Evolutionary conservation across 2,797 vertebrate species (phyloP).

Genomic region (Lutjanus argentimaculatus): DNA sequence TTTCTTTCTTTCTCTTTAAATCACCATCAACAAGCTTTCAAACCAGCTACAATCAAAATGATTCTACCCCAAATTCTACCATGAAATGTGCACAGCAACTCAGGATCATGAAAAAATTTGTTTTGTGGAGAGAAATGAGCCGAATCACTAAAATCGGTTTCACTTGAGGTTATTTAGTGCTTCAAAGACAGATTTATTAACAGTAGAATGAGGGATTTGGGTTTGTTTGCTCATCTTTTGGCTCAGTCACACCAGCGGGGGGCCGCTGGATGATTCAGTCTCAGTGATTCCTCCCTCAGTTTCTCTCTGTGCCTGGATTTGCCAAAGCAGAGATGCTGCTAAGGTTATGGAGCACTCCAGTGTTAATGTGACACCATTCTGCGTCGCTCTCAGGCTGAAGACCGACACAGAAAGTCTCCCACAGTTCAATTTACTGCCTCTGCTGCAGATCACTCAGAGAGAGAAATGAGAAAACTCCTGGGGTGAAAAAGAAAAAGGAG

Average conservation of each 20-base stretch:
- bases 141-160: slow-evolving; percentile 49
- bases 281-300: slow-evolving; percentile 45
- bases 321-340: slow-evolving; percentile 55
- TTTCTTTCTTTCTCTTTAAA: background rate
- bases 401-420: slow-evolving; percentile 44
- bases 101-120: slow-evolving; percentile 14
- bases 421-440: slow-evolving; percentile 43
- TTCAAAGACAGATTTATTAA: slow-evolving; percentile 74
- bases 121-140: slow-evolving; percentile 33
- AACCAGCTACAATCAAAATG: background rate
- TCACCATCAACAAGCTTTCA: background rate
- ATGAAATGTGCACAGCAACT: slow-evolving; percentile 10
- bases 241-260: slow-evolving; percentile 19
- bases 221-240: slow-evolving; percentile 56
- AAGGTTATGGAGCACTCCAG: slow-evolving; percentile 56
- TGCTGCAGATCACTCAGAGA: slow-evolving; percentile 31
- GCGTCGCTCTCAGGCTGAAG: slow-evolving; percentile 22
- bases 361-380: slow-evolving; percentile 50
- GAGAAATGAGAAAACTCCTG: slow-evolving; percentile 34
- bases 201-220: slow-evolving; percentile 49
- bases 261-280: slow-evolving; percentile 43
- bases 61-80: background rate
- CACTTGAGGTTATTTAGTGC: slow-evolving; percentile 39
- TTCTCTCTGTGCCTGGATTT: slow-evolving; percentile 21
- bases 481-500: slow-evolving; percentile 30